These are phyloP conservation scores for Gymnothorax javanicus DNA, from an alignment of 2,797 vertebrate species.

Conservation along the genomic window DNA sequence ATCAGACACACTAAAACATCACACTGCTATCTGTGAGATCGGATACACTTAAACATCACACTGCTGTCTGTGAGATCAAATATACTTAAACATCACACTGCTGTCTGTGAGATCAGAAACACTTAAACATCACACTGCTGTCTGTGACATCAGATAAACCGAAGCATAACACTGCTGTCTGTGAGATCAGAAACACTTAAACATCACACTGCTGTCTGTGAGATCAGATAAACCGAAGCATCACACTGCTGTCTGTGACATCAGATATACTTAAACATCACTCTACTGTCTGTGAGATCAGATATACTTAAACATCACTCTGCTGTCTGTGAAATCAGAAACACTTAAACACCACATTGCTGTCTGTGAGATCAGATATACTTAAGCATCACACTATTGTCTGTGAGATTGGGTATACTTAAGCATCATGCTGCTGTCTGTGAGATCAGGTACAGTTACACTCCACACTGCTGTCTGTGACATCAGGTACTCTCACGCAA, in stretches of 20 bases:
- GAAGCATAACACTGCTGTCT: background rate
- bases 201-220: background rate
- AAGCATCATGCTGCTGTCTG: too few species aligned
- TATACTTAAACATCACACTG: background rate
- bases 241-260: background rate
- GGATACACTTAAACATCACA: background rate
- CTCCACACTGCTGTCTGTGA: too few species aligned
- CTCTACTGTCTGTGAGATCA: background rate
- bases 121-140: background rate
- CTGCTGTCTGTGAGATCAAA: background rate
- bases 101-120: background rate
- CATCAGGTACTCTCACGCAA: too few species aligned
- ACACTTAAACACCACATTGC: slow-evolving; percentile 44
- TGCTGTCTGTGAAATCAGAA: background rate
- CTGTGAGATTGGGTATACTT: background rate
- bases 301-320: background rate
- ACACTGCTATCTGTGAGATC: background rate
- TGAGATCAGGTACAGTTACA: too few species aligned
- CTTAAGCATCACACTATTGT: background rate
- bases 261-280: background rate
- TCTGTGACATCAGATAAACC: background rate
- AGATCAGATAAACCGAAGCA: background rate
- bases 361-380: slow-evolving; percentile 74
- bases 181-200: background rate
- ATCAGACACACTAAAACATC: background rate